Evolutionary conservation across 2,888 invertebrate genomes (phyloP), one percentile per base, ranked within the genome.

Genomic region (Microplitis deprimator): DNA sequence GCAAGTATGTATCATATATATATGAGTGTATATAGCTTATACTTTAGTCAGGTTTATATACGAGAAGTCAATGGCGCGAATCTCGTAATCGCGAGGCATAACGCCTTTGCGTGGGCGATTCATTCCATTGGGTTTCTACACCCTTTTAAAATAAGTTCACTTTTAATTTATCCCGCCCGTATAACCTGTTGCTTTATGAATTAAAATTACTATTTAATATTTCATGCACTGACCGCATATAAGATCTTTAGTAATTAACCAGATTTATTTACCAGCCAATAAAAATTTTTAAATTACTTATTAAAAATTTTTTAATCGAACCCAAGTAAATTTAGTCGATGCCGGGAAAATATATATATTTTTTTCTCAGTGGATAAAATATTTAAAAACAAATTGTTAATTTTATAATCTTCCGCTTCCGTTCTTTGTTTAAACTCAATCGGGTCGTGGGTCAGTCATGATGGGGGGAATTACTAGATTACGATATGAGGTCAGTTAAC

Each of bases 61-160:
- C 70, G 60, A 60, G 67, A 81, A 79, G 81, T 81, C 81, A 82
- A 82, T 81, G 82, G 81, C 81, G 79, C 80, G 77, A 77, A 75
- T 77, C 77, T 77, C 74, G 81, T 80, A 82, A 82, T 82, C 80
- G 80, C 79, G 76, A 81, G 78, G 77, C 80, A 77, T 77, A 74
- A 75, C 79, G 81, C 79, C 78, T 50, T 50, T 82, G 80, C 80
- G 82, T 80, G 79, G 76, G 79, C 77, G 78, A 79, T 80, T 81
- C 80, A 81, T 79, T 78, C 78, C 73, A 77, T 70, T 77, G 70
- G 67, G 29, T 74, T 41, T 75, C 40, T 68, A 74, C 59, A 38
- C 62, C 50, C 17, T 68, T 50, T 50, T 50, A 50, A n/a, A 67
- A 61, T 40, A 75, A 38, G 17, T 75, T 38, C 20, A 5, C 41